phyloP scores from a whole-genome alignment of 2,888 invertebrate genomes.

The Melanargia galathea region DNA sequence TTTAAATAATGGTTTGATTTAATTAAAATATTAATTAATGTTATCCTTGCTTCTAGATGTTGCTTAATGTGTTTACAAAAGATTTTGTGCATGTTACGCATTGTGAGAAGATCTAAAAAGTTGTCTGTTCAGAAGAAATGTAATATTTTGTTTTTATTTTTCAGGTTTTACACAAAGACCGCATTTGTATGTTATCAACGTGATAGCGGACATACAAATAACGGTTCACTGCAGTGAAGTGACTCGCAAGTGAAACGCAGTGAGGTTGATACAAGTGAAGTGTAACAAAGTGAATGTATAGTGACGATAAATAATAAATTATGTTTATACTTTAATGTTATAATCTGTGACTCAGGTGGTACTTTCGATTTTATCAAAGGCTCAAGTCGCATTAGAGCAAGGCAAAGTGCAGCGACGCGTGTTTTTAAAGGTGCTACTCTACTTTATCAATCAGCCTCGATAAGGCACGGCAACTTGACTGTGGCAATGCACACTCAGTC shows the following conservation, averaged over 20 bases:
- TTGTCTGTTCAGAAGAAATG: too few relatives aligned
- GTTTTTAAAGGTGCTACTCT: too few relatives aligned
- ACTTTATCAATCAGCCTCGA: too few relatives aligned
- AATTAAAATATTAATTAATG: too few relatives aligned
- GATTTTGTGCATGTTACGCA: too few relatives aligned
- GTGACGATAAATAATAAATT: conserved; percentile 5
- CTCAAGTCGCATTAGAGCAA: neutral
- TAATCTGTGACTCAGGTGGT: conserved; percentile 16
- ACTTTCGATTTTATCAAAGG: neutral
- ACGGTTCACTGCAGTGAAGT: conserved; percentile 6
- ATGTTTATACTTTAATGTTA: conserved; percentile 7
- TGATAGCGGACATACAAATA: conserved; percentile 28
- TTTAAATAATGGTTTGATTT: too few relatives aligned
- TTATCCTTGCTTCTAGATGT: too few relatives aligned
- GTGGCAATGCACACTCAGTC: too few relatives aligned
- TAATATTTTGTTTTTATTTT: neutral
- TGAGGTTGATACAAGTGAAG: conserved; percentile 6
- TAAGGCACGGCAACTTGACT: too few relatives aligned
- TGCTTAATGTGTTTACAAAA: too few relatives aligned
- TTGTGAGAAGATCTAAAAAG: too few relatives aligned
- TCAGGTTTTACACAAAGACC: conserved; percentile 25
- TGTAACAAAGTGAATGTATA: conserved; percentile 22
- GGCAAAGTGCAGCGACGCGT: too few relatives aligned
- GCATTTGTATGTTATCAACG: conserved; percentile 31
- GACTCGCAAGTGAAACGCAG: conserved; percentile 10